phyloP scores from a whole-genome alignment of 2,113 vertebrate genomes.

The Carassius auratus region DNA sequence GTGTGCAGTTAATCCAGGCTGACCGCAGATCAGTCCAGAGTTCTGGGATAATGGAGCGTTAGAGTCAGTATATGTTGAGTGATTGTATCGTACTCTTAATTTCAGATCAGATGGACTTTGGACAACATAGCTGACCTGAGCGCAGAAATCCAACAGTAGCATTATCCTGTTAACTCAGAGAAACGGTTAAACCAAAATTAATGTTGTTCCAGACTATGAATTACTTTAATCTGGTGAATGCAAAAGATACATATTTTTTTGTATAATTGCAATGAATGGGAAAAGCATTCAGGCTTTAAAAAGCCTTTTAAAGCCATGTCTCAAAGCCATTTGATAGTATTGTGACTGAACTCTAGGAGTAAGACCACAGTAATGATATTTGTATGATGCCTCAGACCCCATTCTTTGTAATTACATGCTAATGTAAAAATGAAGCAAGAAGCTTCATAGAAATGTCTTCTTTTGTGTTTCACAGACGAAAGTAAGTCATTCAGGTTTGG shows the following conservation, averaged over 20 bases:
- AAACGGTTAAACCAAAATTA: background rate
- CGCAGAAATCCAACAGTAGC: background rate
- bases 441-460: background rate
- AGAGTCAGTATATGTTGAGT: slow-evolving; percentile 16
- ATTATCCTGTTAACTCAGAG: background rate
- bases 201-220: background rate
- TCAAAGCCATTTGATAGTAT: background rate
- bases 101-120: slow-evolving; percentile 17
- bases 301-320: background rate
- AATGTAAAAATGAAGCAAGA: background rate
- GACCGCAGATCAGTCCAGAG: slow-evolving; percentile 10
- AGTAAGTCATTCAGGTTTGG: background rate
- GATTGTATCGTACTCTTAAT: background rate
- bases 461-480: background rate
- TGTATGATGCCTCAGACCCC: background rate
- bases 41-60: slow-evolving; percentile 26
- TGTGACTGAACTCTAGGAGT: background rate
- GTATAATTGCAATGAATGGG: background rate
- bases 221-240: background rate
- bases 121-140: background rate
- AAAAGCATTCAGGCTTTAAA: background rate
- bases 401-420: background rate
- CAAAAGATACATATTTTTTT: background rate
- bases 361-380: background rate
- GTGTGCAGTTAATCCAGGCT: slow-evolving; percentile 33